Conservation (phyloP, 1,140 invertebrate species). For the Drosophila bocqueti region DNA sequence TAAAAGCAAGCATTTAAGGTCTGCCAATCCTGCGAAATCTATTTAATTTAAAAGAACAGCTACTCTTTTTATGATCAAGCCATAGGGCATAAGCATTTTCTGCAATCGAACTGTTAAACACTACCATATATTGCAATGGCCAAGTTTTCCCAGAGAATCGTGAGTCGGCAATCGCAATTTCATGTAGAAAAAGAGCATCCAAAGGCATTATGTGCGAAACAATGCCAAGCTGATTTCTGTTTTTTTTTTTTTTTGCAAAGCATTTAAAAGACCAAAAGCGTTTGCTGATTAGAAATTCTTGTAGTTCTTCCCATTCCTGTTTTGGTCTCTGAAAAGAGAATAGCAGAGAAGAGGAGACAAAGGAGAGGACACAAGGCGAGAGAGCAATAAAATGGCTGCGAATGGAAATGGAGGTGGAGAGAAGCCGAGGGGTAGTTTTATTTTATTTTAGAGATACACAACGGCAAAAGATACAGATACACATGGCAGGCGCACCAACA, state of each 20-base stretch:
- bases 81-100: neutral
- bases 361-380: constrained; percentile 54
- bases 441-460: constrained; percentile 59
- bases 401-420: constrained; percentile 58
- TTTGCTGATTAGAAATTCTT: constrained; percentile 49
- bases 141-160: constrained; percentile 4
- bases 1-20: neutral
- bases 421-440: constrained; percentile 56
- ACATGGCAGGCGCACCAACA: constrained; percentile 63
- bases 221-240: constrained; percentile 10
- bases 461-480: constrained; percentile 72
- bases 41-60: neutral
- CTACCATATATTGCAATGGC: too few relatives aligned
- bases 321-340: constrained; percentile 23
- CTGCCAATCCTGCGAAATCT: neutral
- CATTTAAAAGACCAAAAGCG: constrained; percentile 30
- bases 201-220: constrained; percentile 7
- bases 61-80: neutral
- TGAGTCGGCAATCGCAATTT: neutral
- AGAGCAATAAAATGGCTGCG: constrained; percentile 77
- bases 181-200: constrained; percentile 3
- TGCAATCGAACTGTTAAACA: constrained; percentile 1
- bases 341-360: constrained; percentile 23
- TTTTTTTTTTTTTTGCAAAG: neutral
- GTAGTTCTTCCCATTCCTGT: constrained; percentile 20